phyloP scores from a whole-genome alignment of 2,888 invertebrate species.

The Nephrocerus scutellatus region DNA sequence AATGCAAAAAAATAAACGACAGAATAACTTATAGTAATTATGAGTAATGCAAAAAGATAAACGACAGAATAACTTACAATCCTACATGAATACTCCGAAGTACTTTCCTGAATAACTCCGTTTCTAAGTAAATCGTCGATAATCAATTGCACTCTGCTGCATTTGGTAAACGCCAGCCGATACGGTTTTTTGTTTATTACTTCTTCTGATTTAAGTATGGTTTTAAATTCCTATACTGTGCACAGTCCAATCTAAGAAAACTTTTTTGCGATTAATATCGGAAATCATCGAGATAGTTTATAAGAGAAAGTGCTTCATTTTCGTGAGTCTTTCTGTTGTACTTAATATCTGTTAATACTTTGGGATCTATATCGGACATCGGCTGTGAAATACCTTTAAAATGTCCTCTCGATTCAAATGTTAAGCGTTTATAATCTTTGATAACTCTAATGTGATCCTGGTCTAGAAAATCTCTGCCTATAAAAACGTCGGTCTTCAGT shows the following conservation, averaged over 20 bases:
- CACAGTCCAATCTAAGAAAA: not conserved
- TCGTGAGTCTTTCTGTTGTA: not conserved
- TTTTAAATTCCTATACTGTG: not conserved
- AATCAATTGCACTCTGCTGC: constrained; percentile 5
- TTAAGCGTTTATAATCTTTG: constrained; percentile 6
- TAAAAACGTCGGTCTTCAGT: constrained; percentile 2
- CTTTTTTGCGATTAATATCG: constrained; percentile 7
- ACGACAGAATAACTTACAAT: too few relatives aligned
- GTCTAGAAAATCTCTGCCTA: too few relatives aligned
- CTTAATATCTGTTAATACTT: not conserved
- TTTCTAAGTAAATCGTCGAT: constrained; percentile 8
- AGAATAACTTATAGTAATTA: too few relatives aligned
- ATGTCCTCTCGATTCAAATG: constrained; percentile 3
- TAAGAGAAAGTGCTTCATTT: not conserved
- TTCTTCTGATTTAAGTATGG: constrained; percentile 2
- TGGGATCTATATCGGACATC: too few relatives aligned
- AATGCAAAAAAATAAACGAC: too few relatives aligned
- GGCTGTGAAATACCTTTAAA: too few relatives aligned
- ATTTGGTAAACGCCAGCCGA: constrained; percentile 7
- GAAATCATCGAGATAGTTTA: constrained; percentile 6
- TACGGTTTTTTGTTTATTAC: constrained; percentile 9
- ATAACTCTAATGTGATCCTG: constrained; percentile 7
- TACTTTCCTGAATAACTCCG: constrained; percentile 8
- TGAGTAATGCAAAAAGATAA: too few relatives aligned
- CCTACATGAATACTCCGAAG: constrained; percentile 7